A percentile compares a stretch with the other conserved stretches of the same genome.
Evolutionary conservation across 2,888 invertebrate genomes (phyloP).

Genomic region (Bimastos eiseni): DNA sequence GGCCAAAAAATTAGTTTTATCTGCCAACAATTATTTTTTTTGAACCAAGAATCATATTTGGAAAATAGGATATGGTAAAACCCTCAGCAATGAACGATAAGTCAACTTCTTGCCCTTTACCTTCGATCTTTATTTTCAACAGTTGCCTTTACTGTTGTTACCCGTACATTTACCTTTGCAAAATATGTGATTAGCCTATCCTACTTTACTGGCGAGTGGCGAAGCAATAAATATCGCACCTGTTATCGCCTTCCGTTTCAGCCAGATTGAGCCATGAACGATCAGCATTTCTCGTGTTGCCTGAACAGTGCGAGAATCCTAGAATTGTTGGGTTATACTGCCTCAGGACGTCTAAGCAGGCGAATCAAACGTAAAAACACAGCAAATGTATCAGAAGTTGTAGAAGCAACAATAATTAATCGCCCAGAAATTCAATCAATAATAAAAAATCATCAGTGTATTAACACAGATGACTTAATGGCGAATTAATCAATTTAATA

Average conservation of each 20-base stretch:
- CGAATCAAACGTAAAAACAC: background rate
- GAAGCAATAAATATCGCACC: background rate
- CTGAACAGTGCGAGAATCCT: slow-evolving; percentile 39
- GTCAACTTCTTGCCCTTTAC: too few relatives aligned
- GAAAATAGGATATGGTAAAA: too few relatives aligned
- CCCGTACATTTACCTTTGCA: background rate
- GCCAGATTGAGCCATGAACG: slow-evolving; percentile 34
- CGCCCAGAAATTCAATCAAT: background rate
- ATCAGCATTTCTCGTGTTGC: slow-evolving; percentile 22
- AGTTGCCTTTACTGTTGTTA: background rate
- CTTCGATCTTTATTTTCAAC: background rate
- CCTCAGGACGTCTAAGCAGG: slow-evolving; percentile 39
- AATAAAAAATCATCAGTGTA: background rate
- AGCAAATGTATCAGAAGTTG: background rate
- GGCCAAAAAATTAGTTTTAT: too few relatives aligned
- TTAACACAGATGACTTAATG: too few relatives aligned
- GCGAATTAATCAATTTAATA: too few relatives aligned
- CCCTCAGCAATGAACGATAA: too few relatives aligned
- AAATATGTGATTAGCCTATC: background rate
- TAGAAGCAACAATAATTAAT: background rate
- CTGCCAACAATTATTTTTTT: too few relatives aligned
- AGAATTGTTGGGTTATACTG: slow-evolving; percentile 41
- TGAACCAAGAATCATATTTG: background rate
- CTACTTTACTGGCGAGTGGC: too few relatives aligned
- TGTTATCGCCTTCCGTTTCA: slow-evolving; percentile 24